Conservation (phyloP, 2,888 invertebrate species). For the Kuschelorhynchus macadamiae region DNA sequence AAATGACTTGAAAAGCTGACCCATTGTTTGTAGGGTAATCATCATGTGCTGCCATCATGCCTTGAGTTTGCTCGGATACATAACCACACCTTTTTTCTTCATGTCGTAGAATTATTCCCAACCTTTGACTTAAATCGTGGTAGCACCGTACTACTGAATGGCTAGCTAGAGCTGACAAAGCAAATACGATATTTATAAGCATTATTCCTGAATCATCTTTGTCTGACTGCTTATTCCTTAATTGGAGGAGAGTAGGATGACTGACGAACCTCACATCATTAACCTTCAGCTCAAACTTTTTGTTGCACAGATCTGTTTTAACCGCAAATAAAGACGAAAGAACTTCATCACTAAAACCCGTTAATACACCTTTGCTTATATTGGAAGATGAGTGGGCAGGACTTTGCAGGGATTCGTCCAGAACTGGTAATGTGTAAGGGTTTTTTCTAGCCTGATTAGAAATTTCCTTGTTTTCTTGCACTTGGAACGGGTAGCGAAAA, state of each 20-base stretch:
- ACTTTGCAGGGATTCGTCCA: constrained; percentile 79
- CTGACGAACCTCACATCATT: constrained; percentile 97
- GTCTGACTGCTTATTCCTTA: constrained; percentile 70
- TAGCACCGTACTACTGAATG: constrained; percentile 95
- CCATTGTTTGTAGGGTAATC: constrained; percentile 70
- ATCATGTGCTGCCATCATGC: constrained; percentile 81
- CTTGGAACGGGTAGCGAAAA: constrained; percentile 90
- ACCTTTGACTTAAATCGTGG: constrained; percentile 91
- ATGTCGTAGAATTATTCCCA: constrained; percentile 89
- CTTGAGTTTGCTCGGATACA: constrained; percentile 89
- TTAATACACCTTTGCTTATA: constrained; percentile 73
- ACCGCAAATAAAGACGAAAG: constrained; percentile 92
- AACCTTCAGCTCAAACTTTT: constrained; percentile 90
- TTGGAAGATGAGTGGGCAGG: constrained; percentile 76
- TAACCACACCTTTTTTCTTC: constrained; percentile 94
- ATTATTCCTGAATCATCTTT: constrained; percentile 80
- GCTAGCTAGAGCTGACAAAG: constrained; percentile 89
- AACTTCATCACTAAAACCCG: constrained; percentile 87
- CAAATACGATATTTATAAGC: constrained; percentile 91
- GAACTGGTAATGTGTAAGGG: constrained; percentile 83
- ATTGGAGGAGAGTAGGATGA: constrained; percentile 87
- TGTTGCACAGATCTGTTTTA: constrained; percentile 89
- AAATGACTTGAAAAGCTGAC: constrained; percentile 83
- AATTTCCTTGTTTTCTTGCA: constrained; percentile 75
- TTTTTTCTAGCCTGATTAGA: constrained; percentile 78